Conservation (phyloP, 2,797 vertebrate genomes). For the Vultur gryphus region DNA sequence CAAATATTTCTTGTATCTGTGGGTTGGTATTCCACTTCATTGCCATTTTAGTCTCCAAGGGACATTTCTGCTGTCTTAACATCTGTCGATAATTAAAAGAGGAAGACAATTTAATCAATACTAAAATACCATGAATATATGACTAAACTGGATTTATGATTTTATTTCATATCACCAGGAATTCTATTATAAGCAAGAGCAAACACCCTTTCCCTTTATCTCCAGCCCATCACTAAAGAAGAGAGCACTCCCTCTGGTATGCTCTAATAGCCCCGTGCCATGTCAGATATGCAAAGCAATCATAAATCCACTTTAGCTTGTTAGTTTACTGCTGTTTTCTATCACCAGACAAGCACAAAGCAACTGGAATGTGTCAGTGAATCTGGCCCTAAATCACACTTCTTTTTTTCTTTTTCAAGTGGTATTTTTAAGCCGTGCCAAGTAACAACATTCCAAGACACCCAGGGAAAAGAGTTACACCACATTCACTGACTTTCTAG, state of each 20-base stretch:
- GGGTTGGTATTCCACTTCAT: neutral
- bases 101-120: neutral
- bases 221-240: slow-evolving; percentile 29
- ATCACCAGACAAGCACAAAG: slow-evolving; percentile 58
- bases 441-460: slow-evolving; percentile 32
- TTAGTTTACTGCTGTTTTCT: slow-evolving; percentile 60
- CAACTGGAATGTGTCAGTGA: slow-evolving; percentile 57
- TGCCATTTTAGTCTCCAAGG: neutral
- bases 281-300: slow-evolving; percentile 52
- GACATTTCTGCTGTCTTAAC: neutral
- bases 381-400: slow-evolving; percentile 44
- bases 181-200: neutral
- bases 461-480: neutral
- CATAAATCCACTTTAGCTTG: slow-evolving; percentile 60
- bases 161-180: neutral
- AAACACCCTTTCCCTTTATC: slow-evolving; percentile 27
- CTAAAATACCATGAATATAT: neutral
- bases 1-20: neutral
- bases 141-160: neutral
- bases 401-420: slow-evolving; percentile 11
- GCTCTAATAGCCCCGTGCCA: neutral
- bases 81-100: neutral
- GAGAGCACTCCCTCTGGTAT: slow-evolving; percentile 34
- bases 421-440: slow-evolving; percentile 35
- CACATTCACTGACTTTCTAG: neutral